phyloP scores from a whole-genome alignment of 2,797 vertebrate species.

The Champsocephalus esox region DNA sequence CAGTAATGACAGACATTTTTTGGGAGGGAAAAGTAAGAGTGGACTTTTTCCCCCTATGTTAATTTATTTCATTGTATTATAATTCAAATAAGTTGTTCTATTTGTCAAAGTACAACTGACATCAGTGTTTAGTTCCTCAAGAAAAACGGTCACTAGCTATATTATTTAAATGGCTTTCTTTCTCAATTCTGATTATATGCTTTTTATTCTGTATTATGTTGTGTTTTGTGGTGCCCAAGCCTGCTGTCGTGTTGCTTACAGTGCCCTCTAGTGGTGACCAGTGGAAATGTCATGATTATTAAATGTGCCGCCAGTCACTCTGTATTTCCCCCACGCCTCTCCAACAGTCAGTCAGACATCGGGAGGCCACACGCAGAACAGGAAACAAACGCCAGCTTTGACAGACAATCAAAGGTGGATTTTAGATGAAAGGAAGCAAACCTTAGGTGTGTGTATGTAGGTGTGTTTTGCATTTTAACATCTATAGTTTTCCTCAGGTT shows the following conservation, averaged over 20 bases:
- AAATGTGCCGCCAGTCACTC: conserved; percentile 73
- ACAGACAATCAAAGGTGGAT: conserved; percentile 70
- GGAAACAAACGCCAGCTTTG: conserved; percentile 50
- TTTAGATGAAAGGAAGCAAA: conserved; percentile 55
- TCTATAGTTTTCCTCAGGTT: conserved; percentile 73
- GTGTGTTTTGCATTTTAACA: conserved; percentile 24
- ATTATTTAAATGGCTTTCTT: conserved; percentile 82
- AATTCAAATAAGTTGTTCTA: conserved; percentile 82
- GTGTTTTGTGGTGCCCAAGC: conserved; percentile 83
- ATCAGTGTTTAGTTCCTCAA: conserved; percentile 83
- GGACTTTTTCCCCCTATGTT: conserved; percentile 49
- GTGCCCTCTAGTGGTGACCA: conserved; percentile 87
- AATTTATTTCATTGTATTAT: conserved; percentile 88
- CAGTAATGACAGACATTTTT: conserved; percentile 51
- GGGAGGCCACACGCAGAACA: conserved; percentile 41
- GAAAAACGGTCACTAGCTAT: conserved; percentile 70
- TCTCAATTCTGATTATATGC: conserved; percentile 76
- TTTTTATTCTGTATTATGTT: conserved; percentile 81
- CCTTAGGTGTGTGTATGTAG: conserved; percentile 10
- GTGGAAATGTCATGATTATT: conserved; percentile 82
- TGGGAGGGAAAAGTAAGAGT: conserved; percentile 28
- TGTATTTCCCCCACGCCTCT: conserved; percentile 61
- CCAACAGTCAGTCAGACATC: conserved; percentile 48
- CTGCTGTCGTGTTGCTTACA: conserved; percentile 87
- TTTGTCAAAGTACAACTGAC: conserved; percentile 82